A percentile compares a stretch with the other conserved stretches of the same genome.
Evolutionary conservation across 2,113 vertebrate species (phyloP).

Genomic region (Fregata magnificens): DNA sequence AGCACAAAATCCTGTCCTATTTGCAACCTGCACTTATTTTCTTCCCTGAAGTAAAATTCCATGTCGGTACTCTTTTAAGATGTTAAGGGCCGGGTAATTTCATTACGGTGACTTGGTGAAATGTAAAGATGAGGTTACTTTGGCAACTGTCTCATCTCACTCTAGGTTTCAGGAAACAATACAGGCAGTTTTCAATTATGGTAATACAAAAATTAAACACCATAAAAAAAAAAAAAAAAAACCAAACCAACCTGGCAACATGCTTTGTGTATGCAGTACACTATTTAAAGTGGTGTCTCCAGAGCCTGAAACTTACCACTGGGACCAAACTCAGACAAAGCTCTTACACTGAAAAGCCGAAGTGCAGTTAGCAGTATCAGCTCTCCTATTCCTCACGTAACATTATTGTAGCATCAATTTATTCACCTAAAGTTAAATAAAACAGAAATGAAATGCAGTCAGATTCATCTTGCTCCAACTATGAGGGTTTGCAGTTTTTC

Average conservation of each 20-base stretch:
- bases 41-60: constrained; percentile 3
- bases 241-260: neutral
- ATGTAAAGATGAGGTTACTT: neutral
- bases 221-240: neutral
- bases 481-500: neutral
- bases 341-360: neutral
- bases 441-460: neutral
- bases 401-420: neutral
- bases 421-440: neutral
- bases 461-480: neutral
- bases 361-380: neutral
- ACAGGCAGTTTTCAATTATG: constrained; percentile 24
- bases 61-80: neutral
- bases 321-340: neutral
- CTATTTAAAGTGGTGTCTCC: neutral
- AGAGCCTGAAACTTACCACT: neutral
- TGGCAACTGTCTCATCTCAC: neutral
- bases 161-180: neutral
- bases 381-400: neutral
- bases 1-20: constrained; percentile 42
- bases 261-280: neutral
- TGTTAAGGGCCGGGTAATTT: neutral
- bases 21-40: constrained; percentile 14
- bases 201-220: constrained; percentile 47
- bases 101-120: neutral